Evolutionary conservation across 2,113 vertebrate genomes (phyloP), one percentile per base, ranked within the genome.

Genomic region (Eulemur rufifrons): DNA sequence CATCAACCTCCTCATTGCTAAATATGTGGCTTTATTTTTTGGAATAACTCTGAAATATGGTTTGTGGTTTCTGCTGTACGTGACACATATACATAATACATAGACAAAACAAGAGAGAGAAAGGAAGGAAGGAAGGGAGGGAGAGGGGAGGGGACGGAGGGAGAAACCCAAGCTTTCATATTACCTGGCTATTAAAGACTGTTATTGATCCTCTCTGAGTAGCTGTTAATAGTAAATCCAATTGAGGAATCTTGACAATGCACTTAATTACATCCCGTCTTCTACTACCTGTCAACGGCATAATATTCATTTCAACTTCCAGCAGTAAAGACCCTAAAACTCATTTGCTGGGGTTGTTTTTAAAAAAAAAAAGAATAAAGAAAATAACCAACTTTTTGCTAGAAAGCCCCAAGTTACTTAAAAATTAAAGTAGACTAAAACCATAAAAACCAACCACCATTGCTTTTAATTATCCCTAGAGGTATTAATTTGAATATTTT

Each of bases 171-270:
- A 97, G 47, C 37, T 78, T 96, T 73, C 88, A 63, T 94, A 95
- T 97, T 98, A 99, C 98, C 98, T 99, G 95, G 83, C 95, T 98
- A n/a, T 96, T 98, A 94, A 98, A 99, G 94, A 99, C 21, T 17
- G 98, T 98, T 89, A 99, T 50, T 37, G 95, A 76, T 97, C 98
- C 99, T 97, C 96, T 98, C 89, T 99, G 98, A 97, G 99, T 99
- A n/a, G 97, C 98, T 88, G 97, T 97, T 97, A 99, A 20, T 73
- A 97, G 94, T 94, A 98, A 96, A 98, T 98, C 96, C 95, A 98
- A 18, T 25, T 98, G 95, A 23, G 98, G 97, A 37, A 99, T 86
- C 81, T 98, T 99, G 92, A 98, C 97, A 15, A 99, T 96, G 73
- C 96, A 91, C n/a, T 96, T 98, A 86, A 99, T 97, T 21, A 97